Base-by-base conservation (phyloP, 30 jellyfish, hydroid and myxozoan species). In the Catostylus mosaicus region DNA sequence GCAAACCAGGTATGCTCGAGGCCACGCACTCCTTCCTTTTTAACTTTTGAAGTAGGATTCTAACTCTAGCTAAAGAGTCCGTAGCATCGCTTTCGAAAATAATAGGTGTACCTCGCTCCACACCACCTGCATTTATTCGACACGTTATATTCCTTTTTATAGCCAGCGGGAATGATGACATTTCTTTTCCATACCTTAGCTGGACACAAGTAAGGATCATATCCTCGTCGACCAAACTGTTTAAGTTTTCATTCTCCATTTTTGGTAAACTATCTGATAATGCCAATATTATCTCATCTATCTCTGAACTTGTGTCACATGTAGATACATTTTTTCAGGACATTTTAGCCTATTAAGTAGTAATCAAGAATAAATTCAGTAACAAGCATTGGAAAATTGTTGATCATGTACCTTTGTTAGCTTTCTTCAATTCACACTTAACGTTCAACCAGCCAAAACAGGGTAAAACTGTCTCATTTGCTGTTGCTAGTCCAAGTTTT, bases 381-480 rank as follows among this genome's bases (percentile, higher is more conserved):
- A 65, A 33, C 77, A 31, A 65, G 77, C 77, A 65, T 65, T 1
- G 67, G 82, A 37, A 36, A 45, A 40, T 1, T 40, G 56, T 10
- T 45, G 38, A 22, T 30, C 59, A 9, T 70, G 43, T 24, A 23
- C 31, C 82, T 26, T 36, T 22, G 40, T 37, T 23, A 24, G 19
- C 16, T 36, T 43, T 43, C 67, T 36, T 38, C 29, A 70, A 26
- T 56, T 75, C 63, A 24, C 74, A 75, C 22, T 61, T 32, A 10
- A 78, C 70, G 24, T 40, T 31, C 35, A 64, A 54, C 78, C 80
- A 78, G 70, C 89, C 81, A 27, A 60, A 23, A 34, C 60, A 78
- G 30, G 89, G 89, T 36, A 78, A 56, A 19, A 43, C 52, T 43
- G 70, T 59, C 71, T 37, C 35, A 16, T 59, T 59, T n/a, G 71